Base-by-base conservation (phyloP, 1,140 invertebrate species). In the Lasioglossum baleicum region DNA sequence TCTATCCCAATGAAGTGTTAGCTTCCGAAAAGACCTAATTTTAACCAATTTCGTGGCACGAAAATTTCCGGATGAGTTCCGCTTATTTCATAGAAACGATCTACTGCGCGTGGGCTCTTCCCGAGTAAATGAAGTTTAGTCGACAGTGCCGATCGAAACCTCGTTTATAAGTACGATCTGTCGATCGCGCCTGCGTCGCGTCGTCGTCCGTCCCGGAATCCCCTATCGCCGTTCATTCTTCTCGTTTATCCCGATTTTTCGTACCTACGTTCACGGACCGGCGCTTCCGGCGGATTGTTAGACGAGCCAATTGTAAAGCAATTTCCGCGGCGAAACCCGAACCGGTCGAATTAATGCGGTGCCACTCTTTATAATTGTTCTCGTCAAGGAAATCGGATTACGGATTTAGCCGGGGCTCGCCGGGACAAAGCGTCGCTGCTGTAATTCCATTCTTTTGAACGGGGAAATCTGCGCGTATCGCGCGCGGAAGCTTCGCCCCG, bases 331-430 rank as follows among this genome's bases (percentile, higher is more conserved):
- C 35, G 60, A 72, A 68, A 44, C 31, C 42, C 60, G 44, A 48
- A 51, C 44, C 67, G 67, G 31, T 35, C 15, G 76, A 79, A 64
- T 73, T 79, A 79, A 73, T 71, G 61, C 69, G 51, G 44, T 53
- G 76, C 76, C 70, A 79, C 70, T 79, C 76, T 72, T 69, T 79
- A 73, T 82, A 82, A 82, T 79, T 73, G 75, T 53, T 66, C 75
- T 82, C 63, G 26, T 64, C 70, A 63, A 72, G 35, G 60, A 76
- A 65, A 72, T 75, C 68, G 31, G 60, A 81, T 81, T 63, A 35
- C 40, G 17, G 66, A 35, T 85, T 81, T 61, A 77, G 31, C 35
- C 26, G 31, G 42, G 20, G 60, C 73, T 22, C 11, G 22, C 42
- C 44, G 20, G 63, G 56, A 78, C 66, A 68, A 77, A 74, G 31